Base-by-base conservation (phyloP, 2,888 invertebrate genomes). In the Notodonta dromedarius region DNA sequence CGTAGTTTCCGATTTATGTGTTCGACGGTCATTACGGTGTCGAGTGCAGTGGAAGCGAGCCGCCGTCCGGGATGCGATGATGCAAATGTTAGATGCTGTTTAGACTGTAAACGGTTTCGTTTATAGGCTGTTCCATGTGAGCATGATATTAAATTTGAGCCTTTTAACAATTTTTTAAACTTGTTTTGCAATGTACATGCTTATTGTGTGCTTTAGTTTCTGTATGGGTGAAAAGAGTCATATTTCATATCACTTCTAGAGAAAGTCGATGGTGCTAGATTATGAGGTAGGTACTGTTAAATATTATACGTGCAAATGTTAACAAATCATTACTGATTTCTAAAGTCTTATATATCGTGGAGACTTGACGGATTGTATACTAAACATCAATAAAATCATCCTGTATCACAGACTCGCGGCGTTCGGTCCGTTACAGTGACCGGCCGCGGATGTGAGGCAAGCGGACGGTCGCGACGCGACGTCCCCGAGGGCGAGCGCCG, bases 51-150 rank as follows among this genome's bases (percentile, higher is more conserved):
- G 76, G 79, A 74, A 70, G 73, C 69, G 62, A 44, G 56, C 56
- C 54, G 57, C 67, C 86, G 83, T 87, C 88, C 90, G 88, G 89
- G 88, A 88, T 82, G 79, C 79, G 71, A 63, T 83, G 87, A 84
- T 83, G 86, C 79, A 84, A 89, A 86, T 82, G 73, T 74, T 75
- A 80, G 79, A 82, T 82, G 81, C 76, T 77, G 76, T 66, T 55
- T 51, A 35, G 48, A 42, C 52, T 59, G 53, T 35, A 53, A 64
- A 72, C 50, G 66, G 72, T 65, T 63, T 35, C 32, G 40, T 42
- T n/a, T 73, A 75, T 62, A 75, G 66, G 60, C 35, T 62, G 74
- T 56, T 73, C 39, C 44, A 8, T 50, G n/a, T 35, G 7, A 35
- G 35, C 7, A 35, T 35, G 7, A 35, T 6, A 35, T 35, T 5